Evolutionary conservation across 92 coral and sea anemone genomes (phyloP), one percentile per base, ranked within the genome.

Genomic region (Diadumene lineata): DNA sequence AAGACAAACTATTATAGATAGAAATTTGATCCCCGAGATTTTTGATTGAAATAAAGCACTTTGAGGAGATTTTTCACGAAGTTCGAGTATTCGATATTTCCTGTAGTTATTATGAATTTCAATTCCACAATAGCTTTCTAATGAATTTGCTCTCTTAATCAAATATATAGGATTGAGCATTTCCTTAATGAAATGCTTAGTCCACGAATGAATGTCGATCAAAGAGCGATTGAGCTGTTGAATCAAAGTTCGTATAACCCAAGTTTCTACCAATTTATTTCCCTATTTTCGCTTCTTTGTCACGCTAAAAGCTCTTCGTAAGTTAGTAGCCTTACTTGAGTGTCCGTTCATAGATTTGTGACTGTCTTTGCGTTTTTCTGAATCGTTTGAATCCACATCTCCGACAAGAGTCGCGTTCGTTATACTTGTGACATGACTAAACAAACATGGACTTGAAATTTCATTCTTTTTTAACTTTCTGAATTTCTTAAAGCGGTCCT

Each of bases 401-500:
- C 87, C 83, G 11, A 91, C 86, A 32, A 77, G 84, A 27, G 92
- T 91, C 0, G 92, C 87, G 21, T 93, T 77, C 10, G 97, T 94
- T n/a, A 94, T 94, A 76, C 97, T 94, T 0, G 98, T 94, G 11
- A 94, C 98, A 79, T 94, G 98, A 51, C 97, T 94, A 68, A 94
- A 94, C 30, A 94, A 86, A 84, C 98, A 94, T 27, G 98, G 98
- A 31, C 92, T 94, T 9, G 98, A 94, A 48, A 94, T 94, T 80
- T 94, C 98, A 34, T 87, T 91, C 75, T 94, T 94, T 86, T 94
- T 94, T 60, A 94, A 85, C 70, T 94, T 94, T 4, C 93, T 89
- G 66, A 91, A 90, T 73, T 94, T 94, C 72, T 86, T 94, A 10
- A 82, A 75, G 27, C 84, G 85, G 66, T 89, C 97, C 53, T 84